These are phyloP conservation scores for Sclerodermus sp. DNA, from an alignment of 2,888 invertebrate species.

Conservation along the genomic window DNA sequence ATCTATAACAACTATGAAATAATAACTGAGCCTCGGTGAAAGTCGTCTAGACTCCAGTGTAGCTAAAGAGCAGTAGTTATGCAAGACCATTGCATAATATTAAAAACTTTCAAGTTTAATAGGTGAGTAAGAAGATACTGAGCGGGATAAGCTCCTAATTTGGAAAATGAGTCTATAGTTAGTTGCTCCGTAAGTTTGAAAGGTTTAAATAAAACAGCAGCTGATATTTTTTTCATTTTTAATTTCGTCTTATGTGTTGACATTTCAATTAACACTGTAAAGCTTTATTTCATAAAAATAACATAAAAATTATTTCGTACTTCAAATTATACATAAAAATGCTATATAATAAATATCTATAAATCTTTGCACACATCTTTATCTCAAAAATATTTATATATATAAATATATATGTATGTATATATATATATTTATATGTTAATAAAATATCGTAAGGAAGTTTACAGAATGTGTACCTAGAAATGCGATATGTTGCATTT, in stretches of 20 bases:
- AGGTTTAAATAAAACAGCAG: slow-evolving; percentile 44
- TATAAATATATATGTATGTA: not conserved
- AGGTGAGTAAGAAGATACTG: slow-evolving; percentile 15
- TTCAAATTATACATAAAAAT: slow-evolving; percentile 4
- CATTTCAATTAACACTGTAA: slow-evolving; percentile 22
- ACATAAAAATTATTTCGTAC: slow-evolving; percentile 11
- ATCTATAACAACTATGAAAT: slow-evolving; percentile 39
- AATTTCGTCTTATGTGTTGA: slow-evolving; percentile 30
- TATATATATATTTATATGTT: not conserved
- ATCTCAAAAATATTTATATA: slow-evolving; percentile 1
- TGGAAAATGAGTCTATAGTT: too few species aligned
- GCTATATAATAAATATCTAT: too few species aligned
- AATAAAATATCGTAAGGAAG: not conserved
- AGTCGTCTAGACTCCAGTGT: slow-evolving; percentile 42
- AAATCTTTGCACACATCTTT: not conserved
- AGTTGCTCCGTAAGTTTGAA: slow-evolving; percentile 20
- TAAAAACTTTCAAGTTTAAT: slow-evolving; percentile 37
- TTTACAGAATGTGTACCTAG: too few species aligned
- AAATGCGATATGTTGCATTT: too few species aligned
- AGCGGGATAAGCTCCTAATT: not conserved
- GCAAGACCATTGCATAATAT: slow-evolving; percentile 45
- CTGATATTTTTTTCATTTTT: slow-evolving; percentile 33
- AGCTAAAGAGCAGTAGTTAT: slow-evolving; percentile 33
- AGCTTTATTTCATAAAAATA: slow-evolving; percentile 17
- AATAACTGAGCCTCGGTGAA: slow-evolving; percentile 46